Evolutionary conservation across 2,797 vertebrate species (phyloP).

Genomic region (Mormyrus proboscirostris): DNA sequence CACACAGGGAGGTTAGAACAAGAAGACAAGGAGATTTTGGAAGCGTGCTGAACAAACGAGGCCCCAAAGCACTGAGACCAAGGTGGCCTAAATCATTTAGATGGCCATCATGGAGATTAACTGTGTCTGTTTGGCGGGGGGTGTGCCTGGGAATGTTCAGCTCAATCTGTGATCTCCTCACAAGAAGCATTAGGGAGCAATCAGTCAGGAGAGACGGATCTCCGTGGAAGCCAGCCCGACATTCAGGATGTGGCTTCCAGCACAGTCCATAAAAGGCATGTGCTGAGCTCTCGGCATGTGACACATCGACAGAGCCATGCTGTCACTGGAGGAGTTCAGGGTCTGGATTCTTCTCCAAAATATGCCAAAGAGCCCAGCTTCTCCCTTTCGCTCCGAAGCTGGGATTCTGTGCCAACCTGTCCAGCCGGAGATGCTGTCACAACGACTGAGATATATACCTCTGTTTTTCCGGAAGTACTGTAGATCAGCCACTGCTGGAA

Average conservation of each 20-base stretch:
- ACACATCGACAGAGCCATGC: neutral
- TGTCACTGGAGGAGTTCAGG: neutral
- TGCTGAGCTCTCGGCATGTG: neutral
- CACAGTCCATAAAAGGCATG: neutral
- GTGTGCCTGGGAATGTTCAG: neutral
- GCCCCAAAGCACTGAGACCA: neutral
- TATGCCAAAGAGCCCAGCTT: neutral
- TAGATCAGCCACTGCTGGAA: neutral
- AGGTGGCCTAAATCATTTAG: neutral
- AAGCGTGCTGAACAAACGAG: neutral
- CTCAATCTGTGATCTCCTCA: neutral
- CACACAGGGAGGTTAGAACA: neutral
- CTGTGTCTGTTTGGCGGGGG: neutral
- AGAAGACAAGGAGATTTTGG: neutral
- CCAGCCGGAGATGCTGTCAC: neutral
- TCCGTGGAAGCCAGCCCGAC: neutral
- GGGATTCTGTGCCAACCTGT: neutral
- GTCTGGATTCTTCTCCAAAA: neutral
- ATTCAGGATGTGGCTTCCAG: neutral
- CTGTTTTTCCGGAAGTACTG: neutral
- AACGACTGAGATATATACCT: neutral
- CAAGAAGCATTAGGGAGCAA: neutral
- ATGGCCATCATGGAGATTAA: constrained; percentile 15
- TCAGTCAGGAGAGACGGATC: neutral
- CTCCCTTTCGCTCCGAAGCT: neutral